phyloP scores from a whole-genome alignment of 2,888 invertebrate genomes.

The Sinopyrophorus schimmeli region DNA sequence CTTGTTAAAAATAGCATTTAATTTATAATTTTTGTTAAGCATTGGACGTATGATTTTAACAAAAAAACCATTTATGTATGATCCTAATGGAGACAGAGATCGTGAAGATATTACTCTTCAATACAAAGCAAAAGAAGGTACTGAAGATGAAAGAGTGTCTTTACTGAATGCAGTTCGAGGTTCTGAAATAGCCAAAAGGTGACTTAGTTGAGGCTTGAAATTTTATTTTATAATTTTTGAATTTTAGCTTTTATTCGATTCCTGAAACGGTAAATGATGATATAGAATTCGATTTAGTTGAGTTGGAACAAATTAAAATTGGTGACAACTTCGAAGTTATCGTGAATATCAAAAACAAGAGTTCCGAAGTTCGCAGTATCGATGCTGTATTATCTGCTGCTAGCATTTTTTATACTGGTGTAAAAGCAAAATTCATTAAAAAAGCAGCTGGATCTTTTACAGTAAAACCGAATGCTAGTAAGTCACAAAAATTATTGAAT shows the following conservation, averaged over 20 bases:
- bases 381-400: slow-evolving; percentile 68
- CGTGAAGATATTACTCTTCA: slow-evolving; percentile 68
- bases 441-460: slow-evolving; percentile 68
- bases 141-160: slow-evolving; percentile 71
- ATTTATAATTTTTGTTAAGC: slow-evolving; percentile 54
- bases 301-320: slow-evolving; percentile 70
- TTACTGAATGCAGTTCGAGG: slow-evolving; percentile 75
- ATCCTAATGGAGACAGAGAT: slow-evolving; percentile 72
- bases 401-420: slow-evolving; percentile 78
- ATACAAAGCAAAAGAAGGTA: slow-evolving; percentile 76
- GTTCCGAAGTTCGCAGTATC: slow-evolving; percentile 64
- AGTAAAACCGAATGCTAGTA: slow-evolving; percentile 67
- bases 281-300: slow-evolving; percentile 67
- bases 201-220: slow-evolving; percentile 8
- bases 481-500: slow-evolving; percentile 30
- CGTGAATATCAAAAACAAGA: slow-evolving; percentile 68
- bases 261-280: slow-evolving; percentile 63
- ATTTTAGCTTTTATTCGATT: slow-evolving; percentile 63
- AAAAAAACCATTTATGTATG: slow-evolving; percentile 72
- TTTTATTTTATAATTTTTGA: too few species aligned
- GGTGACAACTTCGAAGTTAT: slow-evolving; percentile 70
- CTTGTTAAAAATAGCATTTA: slow-evolving; percentile 5
- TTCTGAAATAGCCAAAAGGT: slow-evolving; percentile 68
- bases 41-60: slow-evolving; percentile 76
- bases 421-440: slow-evolving; percentile 70